phyloP scores from a whole-genome alignment of 2,888 invertebrate species.

The Leucoma salicis region DNA sequence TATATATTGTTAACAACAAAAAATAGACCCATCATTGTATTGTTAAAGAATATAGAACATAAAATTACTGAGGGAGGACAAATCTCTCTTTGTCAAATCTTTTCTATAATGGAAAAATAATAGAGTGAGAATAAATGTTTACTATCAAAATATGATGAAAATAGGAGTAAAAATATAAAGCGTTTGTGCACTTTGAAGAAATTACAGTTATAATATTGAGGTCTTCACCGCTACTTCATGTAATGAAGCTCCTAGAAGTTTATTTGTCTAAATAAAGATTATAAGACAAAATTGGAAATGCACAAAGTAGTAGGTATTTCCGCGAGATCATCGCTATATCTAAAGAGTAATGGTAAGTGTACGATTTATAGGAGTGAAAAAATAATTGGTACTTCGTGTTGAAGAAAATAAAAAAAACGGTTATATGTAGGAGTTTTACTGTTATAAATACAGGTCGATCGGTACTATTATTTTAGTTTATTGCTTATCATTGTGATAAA shows the following conservation, averaged over 20 bases:
- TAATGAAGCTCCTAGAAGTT: constrained; percentile 15
- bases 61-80: too few species aligned
- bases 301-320: constrained; percentile 55
- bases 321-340: constrained; percentile 53
- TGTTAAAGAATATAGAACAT: too few species aligned
- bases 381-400: constrained; percentile 63
- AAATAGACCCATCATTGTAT: too few species aligned
- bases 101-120: too few species aligned
- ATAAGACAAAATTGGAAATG: constrained; percentile 8
- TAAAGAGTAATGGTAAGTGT: constrained; percentile 67
- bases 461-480: too few species aligned
- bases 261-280: constrained; percentile 14
- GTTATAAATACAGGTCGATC: neutral
- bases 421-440: neutral
- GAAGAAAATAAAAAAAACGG: constrained; percentile 43
- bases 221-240: constrained; percentile 7
- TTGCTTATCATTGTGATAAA: too few species aligned
- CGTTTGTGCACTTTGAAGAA: neutral
- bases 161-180: too few species aligned
- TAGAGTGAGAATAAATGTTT: too few species aligned
- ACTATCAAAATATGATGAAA: too few species aligned
- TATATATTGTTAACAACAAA: too few species aligned
- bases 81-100: too few species aligned
- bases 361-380: constrained; percentile 68
- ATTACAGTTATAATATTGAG: constrained; percentile 2